Evolutionary conservation across 1,140 invertebrate species (phyloP).

Genomic region (Medauroidea extradentata): DNA sequence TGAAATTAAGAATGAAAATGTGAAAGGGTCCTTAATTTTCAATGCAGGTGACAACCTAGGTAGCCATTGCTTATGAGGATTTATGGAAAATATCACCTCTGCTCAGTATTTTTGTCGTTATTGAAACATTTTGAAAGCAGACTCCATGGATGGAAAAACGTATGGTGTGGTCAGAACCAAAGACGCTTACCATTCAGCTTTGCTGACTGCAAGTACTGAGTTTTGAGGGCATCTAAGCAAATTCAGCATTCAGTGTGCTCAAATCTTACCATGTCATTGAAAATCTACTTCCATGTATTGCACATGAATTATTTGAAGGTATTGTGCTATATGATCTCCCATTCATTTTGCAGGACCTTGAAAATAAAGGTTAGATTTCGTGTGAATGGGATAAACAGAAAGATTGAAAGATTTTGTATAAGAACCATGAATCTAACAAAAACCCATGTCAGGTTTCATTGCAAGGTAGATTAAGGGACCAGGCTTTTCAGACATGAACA

Average conservation of each 20-base stretch:
- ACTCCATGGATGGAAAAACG: constrained; percentile 17
- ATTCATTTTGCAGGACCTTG: not conserved
- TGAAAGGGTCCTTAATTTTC: constrained; percentile 22
- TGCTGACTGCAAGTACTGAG: not conserved
- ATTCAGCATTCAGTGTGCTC: not conserved
- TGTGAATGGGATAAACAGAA: not conserved
- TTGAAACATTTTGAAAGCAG: constrained; percentile 18
- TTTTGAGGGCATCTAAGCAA: not conserved
- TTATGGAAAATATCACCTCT: constrained; percentile 26
- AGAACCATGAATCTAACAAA: not conserved
- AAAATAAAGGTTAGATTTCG: not conserved
- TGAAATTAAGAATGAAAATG: too few species aligned
- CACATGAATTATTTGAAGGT: not conserved
- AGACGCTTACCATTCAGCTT: too few species aligned
- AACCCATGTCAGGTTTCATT: not conserved
- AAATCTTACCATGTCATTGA: not conserved
- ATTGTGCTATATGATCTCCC: not conserved
- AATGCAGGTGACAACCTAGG: constrained; percentile 27
- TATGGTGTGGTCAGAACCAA: constrained; percentile 16
- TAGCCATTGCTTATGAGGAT: constrained; percentile 24
- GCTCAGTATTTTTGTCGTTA: constrained; percentile 24
- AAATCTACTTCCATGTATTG: too few species aligned
- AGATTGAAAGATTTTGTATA: not conserved
- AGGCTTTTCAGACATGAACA: not conserved
- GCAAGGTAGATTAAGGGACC: not conserved